These are phyloP conservation scores for Beaufortia kweichowensis DNA, from an alignment of 2,113 vertebrate genomes.

Conservation along the genomic window DNA sequence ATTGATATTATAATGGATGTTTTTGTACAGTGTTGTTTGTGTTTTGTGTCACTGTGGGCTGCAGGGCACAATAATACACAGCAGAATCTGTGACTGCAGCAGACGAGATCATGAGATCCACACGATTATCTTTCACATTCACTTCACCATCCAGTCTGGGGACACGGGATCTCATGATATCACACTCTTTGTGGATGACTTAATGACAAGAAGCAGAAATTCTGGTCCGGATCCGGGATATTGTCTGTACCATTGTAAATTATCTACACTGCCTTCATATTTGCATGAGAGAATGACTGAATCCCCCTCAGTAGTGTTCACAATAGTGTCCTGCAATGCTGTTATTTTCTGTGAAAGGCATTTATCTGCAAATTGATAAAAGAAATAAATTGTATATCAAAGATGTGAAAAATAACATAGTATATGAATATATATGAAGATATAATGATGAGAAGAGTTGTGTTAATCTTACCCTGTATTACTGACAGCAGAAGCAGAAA, in stretches of 20 bases:
- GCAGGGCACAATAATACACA: no score
- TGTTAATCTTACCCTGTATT: not conserved
- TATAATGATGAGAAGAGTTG: no score
- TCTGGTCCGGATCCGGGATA: constrained; percentile 26
- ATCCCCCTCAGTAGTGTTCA: not conserved
- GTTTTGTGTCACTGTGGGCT: no score
- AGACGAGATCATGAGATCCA: not conserved
- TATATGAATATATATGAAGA: no score
- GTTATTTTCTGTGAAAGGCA: constrained; percentile 2
- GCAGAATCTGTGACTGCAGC: not conserved
- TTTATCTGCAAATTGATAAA: constrained; percentile 3
- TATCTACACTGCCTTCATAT: not conserved
- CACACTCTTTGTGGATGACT: not conserved
- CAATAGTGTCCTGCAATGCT: not conserved
- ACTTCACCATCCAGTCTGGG: not conserved
- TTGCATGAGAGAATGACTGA: constrained; percentile 5
- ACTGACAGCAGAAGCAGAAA: not conserved
- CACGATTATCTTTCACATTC: not conserved
- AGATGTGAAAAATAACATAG: no score
- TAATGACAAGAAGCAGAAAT: not conserved
- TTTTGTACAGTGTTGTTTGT: no score
- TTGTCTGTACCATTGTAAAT: constrained; percentile 28
- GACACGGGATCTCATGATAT: not conserved
- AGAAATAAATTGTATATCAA: not conserved
- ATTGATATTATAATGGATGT: no score